Percentiles rank a stretch among this genome's conserved stretches.
These are phyloP conservation scores for Notechis scutatus DNA, from an alignment of 2,113 vertebrate species.

Conservation along the genomic window DNA sequence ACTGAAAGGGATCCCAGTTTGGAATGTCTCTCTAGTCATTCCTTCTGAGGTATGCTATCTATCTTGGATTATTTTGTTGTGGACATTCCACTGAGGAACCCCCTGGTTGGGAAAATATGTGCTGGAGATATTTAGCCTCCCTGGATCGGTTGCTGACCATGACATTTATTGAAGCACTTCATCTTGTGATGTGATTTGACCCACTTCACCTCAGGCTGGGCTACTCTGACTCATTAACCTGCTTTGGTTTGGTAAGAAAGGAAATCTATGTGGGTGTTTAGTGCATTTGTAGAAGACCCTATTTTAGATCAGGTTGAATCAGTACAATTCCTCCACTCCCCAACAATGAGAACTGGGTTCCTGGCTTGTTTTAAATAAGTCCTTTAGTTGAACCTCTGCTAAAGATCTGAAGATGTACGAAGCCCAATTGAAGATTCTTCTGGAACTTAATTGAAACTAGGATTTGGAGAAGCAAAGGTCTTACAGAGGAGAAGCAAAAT, in stretches of 20 bases:
- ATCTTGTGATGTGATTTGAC: background rate
- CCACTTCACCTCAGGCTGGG: background rate
- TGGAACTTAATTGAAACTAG: background rate
- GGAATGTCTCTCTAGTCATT: conserved; percentile 61
- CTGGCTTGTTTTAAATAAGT: background rate
- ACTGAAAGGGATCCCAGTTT: conserved; percentile 66
- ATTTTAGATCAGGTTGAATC: background rate
- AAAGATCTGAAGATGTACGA: background rate
- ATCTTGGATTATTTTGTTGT: background rate
- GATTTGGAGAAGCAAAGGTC: background rate
- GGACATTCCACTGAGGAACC: background rate
- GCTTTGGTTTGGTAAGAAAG: background rate
- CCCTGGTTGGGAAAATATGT: background rate
- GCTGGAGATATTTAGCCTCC: background rate
- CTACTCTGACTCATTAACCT: background rate
- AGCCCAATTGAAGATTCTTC: background rate
- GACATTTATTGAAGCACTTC: background rate
- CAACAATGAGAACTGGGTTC: background rate
- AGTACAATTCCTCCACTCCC: background rate
- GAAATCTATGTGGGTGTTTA: background rate
- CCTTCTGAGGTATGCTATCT: conserved; percentile 61
- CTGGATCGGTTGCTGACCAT: background rate
- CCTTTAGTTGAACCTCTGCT: background rate
- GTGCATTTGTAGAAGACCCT: background rate
- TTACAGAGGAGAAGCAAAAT: background rate